Percentiles rank a stretch among this genome's conserved stretches.
phyloP scores from a whole-genome alignment of 2,797 vertebrate species.

The Meda fulgida region DNA sequence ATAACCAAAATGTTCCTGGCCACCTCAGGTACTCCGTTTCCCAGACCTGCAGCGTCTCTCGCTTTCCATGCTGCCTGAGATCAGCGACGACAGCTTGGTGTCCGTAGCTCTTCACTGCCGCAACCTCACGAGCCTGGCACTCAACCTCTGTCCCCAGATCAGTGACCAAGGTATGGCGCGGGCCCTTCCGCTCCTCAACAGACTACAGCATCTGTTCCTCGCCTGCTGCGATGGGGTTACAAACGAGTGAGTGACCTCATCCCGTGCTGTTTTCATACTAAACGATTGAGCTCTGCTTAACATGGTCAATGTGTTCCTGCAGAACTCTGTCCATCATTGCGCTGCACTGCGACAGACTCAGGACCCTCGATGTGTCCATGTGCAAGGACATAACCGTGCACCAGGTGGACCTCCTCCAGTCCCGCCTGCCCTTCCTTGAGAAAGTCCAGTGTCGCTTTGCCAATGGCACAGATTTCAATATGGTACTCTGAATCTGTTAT shows the following conservation, averaged over 20 bases:
- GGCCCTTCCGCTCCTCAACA: constrained; percentile 72
- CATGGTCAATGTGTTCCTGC: constrained; percentile 30
- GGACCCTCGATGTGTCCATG: constrained; percentile 81
- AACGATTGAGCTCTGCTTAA: background rate
- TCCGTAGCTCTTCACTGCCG: constrained; percentile 80
- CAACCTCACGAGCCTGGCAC: constrained; percentile 76
- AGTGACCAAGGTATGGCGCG: constrained; percentile 77
- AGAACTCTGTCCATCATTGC: constrained; percentile 78
- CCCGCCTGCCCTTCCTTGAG: constrained; percentile 79
- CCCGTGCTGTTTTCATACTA: background rate
- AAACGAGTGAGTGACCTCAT: constrained; percentile 72
- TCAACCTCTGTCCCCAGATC: constrained; percentile 81
- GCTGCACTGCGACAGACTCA: constrained; percentile 78
- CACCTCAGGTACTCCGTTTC: constrained; percentile 78
- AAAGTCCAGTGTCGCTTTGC: constrained; percentile 77
- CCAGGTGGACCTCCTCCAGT: constrained; percentile 76
- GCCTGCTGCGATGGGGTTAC: constrained; percentile 82
- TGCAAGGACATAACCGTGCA: constrained; percentile 78
- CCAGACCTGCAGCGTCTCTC: constrained; percentile 80
- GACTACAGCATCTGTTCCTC: constrained; percentile 83
- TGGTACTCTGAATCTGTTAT: constrained; percentile 58
- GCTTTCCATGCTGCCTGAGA: constrained; percentile 79
- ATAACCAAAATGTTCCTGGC: background rate
- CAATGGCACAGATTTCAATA: constrained; percentile 73
- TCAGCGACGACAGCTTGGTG: constrained; percentile 79